Evolutionary conservation across 1,140 invertebrate genomes (phyloP), one percentile per base, ranked within the genome.

Genomic region (Bombus picipes): DNA sequence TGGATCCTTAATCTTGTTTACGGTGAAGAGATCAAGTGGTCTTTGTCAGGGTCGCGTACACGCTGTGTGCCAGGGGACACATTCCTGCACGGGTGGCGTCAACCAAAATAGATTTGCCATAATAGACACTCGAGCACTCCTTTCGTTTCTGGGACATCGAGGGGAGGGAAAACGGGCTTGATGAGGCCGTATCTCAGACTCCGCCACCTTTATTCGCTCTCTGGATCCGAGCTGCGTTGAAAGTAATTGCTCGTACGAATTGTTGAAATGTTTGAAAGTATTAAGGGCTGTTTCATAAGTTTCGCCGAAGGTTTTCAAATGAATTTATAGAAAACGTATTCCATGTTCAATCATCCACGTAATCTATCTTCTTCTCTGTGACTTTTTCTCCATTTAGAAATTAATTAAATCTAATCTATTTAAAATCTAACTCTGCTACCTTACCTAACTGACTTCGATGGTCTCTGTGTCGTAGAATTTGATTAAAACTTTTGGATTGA

Each of bases 11-110:
- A 91, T 91, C 87, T 91, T 80, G 89, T 90, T 91, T 90, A 88
- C 90, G 77, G 87, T 81, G 84, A 90, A 87, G 89, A 90, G 89
- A 91, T 90, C 84, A 85, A 91, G 90, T 80, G 89, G 83, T 90
- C 89, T 91, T 90, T 91, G 90, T 90, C 90, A 91, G 90, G 90
- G 90, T 91, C 89, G 87, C 87, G 89, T 85, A 74, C 25, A 43
- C 80, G 81, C 53, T 66, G 65, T 71, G 71, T 78, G 77, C 70
- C 79, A 72, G 75, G 81, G 83, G 78, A 72, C 70, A 72, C 89
- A 91, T 91, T 91, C 89, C 89, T 87, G 76, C 89, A 88, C 86
- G 66, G 77, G 59, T 75, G 88, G 43, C 85, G 88, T 88, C 74
- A 80, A 85, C 83, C 53, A 41, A 91, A 91, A 91, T 91, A 91